These are phyloP conservation scores for Daboia siamensis DNA, from an alignment of 2,113 vertebrate species.

Conservation along the genomic window DNA sequence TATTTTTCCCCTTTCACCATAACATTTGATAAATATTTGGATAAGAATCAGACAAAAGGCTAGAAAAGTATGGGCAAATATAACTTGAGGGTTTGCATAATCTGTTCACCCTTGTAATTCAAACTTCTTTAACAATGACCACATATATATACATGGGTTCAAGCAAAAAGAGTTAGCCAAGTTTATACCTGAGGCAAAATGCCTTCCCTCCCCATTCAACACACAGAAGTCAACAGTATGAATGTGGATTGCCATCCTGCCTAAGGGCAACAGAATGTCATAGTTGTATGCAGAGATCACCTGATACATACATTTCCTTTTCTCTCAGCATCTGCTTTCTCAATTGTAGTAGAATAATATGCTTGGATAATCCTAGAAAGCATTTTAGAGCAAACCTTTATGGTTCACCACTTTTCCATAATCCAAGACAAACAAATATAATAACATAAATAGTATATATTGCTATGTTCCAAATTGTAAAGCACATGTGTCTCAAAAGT, in stretches of 20 bases:
- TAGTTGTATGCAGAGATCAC: not conserved
- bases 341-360: not conserved
- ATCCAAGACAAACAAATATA: not conserved
- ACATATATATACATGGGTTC: not conserved
- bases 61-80: not conserved
- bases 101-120: not conserved
- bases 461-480: not conserved
- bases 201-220: not conserved
- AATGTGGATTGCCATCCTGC: not conserved
- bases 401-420: not conserved
- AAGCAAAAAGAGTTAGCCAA: not conserved
- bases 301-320: not conserved
- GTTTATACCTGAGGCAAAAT: not conserved
- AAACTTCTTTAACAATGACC: not conserved
- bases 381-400: not conserved
- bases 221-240: not conserved
- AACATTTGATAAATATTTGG: not conserved
- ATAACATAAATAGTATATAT: not conserved
- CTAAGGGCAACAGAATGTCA: not conserved
- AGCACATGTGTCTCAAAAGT: not conserved
- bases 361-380: not conserved
- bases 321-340: not conserved
- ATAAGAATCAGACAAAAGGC: not conserved
- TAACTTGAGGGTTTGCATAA: not conserved
- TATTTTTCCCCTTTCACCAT: not conserved